Conservation (phyloP, 2,797 vertebrate species). For the Jordanella pulchra region DNA sequence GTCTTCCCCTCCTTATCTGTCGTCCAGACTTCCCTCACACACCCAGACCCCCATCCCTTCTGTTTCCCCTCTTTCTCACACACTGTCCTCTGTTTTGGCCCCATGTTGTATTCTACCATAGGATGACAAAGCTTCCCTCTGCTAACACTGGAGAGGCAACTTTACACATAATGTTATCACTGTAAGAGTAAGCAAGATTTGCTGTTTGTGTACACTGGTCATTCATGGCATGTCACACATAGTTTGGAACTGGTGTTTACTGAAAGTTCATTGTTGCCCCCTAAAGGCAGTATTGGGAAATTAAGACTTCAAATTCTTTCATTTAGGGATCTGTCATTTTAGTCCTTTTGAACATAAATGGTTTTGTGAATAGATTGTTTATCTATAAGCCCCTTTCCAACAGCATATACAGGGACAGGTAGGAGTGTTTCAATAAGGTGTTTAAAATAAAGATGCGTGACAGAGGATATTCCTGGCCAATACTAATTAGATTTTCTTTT, state of each 20-base stretch:
- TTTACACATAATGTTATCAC: slow-evolving; percentile 44
- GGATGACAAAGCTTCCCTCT: slow-evolving; percentile 43
- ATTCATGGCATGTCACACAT: slow-evolving; percentile 70
- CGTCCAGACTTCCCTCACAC: slow-evolving; percentile 78
- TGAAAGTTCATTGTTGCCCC: slow-evolving; percentile 64
- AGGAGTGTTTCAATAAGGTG: background rate
- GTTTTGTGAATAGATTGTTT: slow-evolving; percentile 47
- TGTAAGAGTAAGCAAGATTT: slow-evolving; percentile 44
- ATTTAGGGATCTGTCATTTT: background rate
- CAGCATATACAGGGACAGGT: slow-evolving; percentile 36
- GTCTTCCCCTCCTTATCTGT: slow-evolving; percentile 74
- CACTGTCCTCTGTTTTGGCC: slow-evolving; percentile 66
- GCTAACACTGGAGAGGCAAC: slow-evolving; percentile 40
- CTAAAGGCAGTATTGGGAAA: slow-evolving; percentile 47
- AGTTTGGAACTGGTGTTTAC: slow-evolving; percentile 27
- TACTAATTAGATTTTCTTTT: too few species aligned
- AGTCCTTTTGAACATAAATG: background rate
- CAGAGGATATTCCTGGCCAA: too few species aligned
- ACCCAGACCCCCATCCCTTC: slow-evolving; percentile 24
- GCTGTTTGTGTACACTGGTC: slow-evolving; percentile 49
- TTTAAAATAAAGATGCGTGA: background rate
- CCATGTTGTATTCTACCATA: slow-evolving; percentile 65
- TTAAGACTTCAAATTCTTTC: background rate
- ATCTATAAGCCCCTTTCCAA: slow-evolving; percentile 29
- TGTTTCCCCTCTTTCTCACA: slow-evolving; percentile 64